Evolutionary conservation across 2,888 invertebrate genomes (phyloP).

Genomic region (Hypomecis punctinalis): DNA sequence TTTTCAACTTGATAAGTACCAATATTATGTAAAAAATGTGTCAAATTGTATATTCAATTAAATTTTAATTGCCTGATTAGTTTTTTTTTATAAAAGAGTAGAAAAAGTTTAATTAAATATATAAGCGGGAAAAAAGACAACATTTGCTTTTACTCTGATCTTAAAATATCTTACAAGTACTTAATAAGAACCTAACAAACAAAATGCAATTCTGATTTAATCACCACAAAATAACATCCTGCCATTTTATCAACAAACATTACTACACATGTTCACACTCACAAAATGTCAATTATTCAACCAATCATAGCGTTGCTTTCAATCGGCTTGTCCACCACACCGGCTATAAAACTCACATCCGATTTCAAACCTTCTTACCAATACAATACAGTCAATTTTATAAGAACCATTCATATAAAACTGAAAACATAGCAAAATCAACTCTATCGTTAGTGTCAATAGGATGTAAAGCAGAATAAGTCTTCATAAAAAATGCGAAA

Average conservation of each 20-base stretch:
- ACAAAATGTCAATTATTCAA: slow-evolving; percentile 30
- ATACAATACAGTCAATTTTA: slow-evolving; percentile 6
- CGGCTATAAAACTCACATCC: slow-evolving; percentile 37
- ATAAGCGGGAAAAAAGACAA: too few relatives aligned
- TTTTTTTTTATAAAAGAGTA: too few relatives aligned
- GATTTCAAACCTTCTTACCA: slow-evolving; percentile 33
- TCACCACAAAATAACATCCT: background rate
- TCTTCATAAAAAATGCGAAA: slow-evolving; percentile 33
- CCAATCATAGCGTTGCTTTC: slow-evolving; percentile 52
- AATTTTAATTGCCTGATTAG: too few relatives aligned
- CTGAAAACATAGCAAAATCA: background rate
- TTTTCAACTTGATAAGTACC: too few relatives aligned
- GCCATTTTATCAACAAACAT: slow-evolving; percentile 33
- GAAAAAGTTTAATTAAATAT: too few relatives aligned
- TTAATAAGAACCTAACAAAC: background rate
- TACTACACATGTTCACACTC: slow-evolving; percentile 45
- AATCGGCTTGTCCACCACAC: slow-evolving; percentile 59
- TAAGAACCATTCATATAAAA: background rate
- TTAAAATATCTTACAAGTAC: too few relatives aligned
- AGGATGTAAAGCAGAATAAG: slow-evolving; percentile 2
- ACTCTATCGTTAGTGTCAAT: background rate
- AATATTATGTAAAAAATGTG: too few relatives aligned
- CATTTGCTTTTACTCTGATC: too few relatives aligned
- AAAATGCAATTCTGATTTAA: background rate
- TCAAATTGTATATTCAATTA: too few relatives aligned